These are phyloP conservation scores for Drepana falcataria DNA, from an alignment of 2,888 invertebrate genomes.

Conservation along the genomic window DNA sequence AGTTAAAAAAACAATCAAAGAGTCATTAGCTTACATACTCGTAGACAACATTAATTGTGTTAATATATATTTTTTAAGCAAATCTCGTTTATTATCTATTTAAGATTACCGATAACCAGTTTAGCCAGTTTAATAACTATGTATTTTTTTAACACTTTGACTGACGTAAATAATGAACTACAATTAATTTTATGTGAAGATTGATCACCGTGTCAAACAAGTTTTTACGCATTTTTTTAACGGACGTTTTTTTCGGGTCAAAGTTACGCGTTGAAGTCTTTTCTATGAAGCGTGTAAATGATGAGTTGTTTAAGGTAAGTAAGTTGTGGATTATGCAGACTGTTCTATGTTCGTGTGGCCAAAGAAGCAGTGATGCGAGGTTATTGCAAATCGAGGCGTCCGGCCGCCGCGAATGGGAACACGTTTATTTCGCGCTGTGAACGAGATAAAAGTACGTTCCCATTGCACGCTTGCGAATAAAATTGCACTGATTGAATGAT, in stretches of 20 bases:
- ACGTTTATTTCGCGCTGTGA: conserved; percentile 47
- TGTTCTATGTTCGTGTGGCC: conserved; percentile 3
- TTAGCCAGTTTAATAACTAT: neutral
- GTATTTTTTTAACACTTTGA: neutral
- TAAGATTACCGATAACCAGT: no score
- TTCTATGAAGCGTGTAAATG: conserved; percentile 16
- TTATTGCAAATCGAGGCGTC: conserved; percentile 37
- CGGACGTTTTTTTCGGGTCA: neutral
- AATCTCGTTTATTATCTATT: no score
- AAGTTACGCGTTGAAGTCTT: conserved; percentile 42
- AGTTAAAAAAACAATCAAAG: no score
- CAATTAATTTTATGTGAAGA: neutral
- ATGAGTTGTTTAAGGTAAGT: conserved; percentile 1
- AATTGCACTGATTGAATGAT: neutral
- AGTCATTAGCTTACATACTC: no score
- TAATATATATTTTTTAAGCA: no score
- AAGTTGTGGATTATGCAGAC: neutral
- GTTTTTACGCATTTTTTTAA: neutral
- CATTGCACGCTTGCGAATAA: conserved; percentile 21
- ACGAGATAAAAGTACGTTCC: conserved; percentile 33
- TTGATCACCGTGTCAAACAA: neutral
- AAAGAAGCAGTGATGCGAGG: conserved; percentile 22
- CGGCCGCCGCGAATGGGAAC: conserved; percentile 46
- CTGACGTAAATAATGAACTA: neutral
- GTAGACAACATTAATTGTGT: no score